Conservation (phyloP, 2,113 vertebrate genomes). For the Spheniscus mendiculus region DNA sequence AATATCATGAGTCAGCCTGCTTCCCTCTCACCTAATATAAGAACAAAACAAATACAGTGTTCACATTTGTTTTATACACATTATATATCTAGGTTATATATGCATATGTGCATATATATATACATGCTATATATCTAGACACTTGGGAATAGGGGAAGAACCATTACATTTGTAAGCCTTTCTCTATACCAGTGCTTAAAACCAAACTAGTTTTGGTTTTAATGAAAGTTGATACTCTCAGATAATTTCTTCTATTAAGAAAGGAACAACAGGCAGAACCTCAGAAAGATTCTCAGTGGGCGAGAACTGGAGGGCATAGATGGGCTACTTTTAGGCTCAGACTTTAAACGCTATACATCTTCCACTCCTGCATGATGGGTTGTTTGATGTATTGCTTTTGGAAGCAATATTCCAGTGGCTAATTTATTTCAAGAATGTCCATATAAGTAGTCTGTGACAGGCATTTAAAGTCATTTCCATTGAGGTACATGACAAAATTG, state of each 20-base stretch:
- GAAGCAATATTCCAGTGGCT: slow-evolving; percentile 1
- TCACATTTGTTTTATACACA: background rate
- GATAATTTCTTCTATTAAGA: background rate
- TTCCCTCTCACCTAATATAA: background rate
- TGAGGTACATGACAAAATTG: background rate
- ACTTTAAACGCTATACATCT: background rate
- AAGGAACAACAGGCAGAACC: background rate
- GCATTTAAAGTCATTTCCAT: background rate
- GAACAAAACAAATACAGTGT: background rate
- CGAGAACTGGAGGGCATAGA: background rate
- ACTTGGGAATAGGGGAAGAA: background rate
- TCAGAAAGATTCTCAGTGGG: background rate
- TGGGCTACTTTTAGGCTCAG: background rate
- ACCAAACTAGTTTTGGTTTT: background rate
- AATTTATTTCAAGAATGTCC: background rate
- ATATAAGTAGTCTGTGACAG: background rate
- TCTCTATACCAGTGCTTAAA: background rate
- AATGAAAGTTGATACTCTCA: background rate
- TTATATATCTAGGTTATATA: background rate
- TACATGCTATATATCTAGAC: background rate
- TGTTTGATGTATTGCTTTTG: background rate
- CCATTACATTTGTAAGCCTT: background rate
- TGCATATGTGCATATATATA: background rate
- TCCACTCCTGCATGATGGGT: background rate
- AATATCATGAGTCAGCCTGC: background rate